Conservation (phyloP, 1,140 invertebrate species). For the Notospermus geniculatus region DNA sequence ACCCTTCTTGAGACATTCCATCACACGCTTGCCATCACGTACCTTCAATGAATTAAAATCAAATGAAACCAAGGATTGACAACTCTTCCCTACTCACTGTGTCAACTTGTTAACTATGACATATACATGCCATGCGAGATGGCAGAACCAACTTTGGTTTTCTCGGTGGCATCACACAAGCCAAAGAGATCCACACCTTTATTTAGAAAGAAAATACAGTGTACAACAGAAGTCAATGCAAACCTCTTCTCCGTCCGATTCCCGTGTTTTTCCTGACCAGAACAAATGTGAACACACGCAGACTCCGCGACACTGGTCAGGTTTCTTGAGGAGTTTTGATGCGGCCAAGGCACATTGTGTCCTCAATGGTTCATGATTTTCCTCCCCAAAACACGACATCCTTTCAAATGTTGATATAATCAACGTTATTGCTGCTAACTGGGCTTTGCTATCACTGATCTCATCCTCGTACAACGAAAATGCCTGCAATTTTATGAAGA, state of each 20-base stretch:
- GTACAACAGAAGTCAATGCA: conserved; percentile 18
- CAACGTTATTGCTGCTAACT: conserved; percentile 90
- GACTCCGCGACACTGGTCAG: conserved; percentile 92
- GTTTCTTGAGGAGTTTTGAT: conserved; percentile 94
- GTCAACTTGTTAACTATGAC: too few relatives aligned
- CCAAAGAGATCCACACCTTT: too few relatives aligned
- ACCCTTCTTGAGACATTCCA: conserved; percentile 95
- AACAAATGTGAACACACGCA: conserved; percentile 91
- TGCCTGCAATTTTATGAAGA: conserved; percentile 61
- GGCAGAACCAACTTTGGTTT: too few relatives aligned
- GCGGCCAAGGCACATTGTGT: conserved; percentile 92
- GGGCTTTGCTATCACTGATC: conserved; percentile 95
- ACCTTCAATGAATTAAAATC: conserved; percentile 61
- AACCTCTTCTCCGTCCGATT: conserved; percentile 68
- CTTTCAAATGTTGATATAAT: conserved; percentile 95
- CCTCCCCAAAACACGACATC: conserved; percentile 80
- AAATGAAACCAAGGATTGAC: too few relatives aligned
- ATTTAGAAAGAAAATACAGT: background rate
- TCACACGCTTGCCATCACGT: conserved; percentile 84
- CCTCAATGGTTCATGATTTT: conserved; percentile 94
- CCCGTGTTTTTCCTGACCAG: conserved; percentile 85
- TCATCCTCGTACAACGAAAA: conserved; percentile 99
- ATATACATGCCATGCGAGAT: conserved; percentile 1
- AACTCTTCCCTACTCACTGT: too few relatives aligned
- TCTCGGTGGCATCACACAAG: too few relatives aligned